Percentiles rank a stretch among this genome's conserved stretches.
Evolutionary conservation across 1,140 invertebrate species (phyloP).

Genomic region (Pomacea maculata): DNA sequence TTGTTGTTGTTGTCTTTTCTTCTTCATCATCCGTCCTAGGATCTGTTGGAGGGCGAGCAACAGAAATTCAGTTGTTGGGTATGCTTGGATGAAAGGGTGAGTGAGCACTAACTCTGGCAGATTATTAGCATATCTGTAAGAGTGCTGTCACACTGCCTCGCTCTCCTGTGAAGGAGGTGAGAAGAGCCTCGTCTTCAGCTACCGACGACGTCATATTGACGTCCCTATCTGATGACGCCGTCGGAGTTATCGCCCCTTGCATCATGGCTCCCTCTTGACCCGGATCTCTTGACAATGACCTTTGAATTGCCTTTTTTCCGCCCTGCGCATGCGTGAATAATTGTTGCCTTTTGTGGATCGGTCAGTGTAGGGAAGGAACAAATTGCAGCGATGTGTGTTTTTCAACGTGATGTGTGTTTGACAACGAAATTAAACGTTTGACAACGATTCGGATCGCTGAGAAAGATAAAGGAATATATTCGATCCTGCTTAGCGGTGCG

Average conservation of each 20-base stretch:
- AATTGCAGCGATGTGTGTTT: neutral
- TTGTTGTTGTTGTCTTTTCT: too few species aligned
- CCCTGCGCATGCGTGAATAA: conserved; percentile 10
- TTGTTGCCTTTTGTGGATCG: neutral
- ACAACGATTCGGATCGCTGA: neutral
- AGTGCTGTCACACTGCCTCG: neutral
- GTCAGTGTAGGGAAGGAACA: neutral
- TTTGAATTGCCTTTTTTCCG: conserved; percentile 6
- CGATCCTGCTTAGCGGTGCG: neutral
- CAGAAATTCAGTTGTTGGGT: too few species aligned
- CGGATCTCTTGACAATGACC: neutral
- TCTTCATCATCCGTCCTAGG: too few species aligned
- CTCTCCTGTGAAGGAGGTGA: conserved; percentile 4
- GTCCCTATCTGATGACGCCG: conserved; percentile 4
- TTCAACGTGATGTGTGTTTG: neutral
- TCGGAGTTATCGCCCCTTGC: neutral
- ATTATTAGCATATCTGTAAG: neutral
- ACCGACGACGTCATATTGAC: neutral
- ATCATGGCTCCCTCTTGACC: conserved; percentile 4
- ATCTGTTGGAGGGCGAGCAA: too few species aligned
- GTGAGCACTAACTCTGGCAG: too few species aligned
- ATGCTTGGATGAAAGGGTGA: too few species aligned
- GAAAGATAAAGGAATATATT: conserved; percentile 1
- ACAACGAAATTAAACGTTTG: conserved; percentile 10
- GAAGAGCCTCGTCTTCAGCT: neutral